Percentiles rank a stretch among this genome's conserved stretches.
These are phyloP conservation scores for Folsomia candida DNA, from an alignment of 2,888 invertebrate genomes.

Conservation along the genomic window DNA sequence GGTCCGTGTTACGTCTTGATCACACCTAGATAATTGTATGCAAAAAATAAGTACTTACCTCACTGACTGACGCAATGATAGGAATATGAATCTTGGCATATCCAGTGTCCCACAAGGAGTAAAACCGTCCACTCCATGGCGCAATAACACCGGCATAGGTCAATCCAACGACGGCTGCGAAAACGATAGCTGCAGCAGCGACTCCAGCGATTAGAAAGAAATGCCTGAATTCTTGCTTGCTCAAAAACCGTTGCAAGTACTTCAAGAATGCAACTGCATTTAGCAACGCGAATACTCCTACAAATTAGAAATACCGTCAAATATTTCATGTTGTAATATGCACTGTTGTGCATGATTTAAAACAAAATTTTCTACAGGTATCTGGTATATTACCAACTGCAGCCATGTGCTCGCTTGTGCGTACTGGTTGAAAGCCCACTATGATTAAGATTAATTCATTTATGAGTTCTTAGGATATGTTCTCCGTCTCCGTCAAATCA, in stretches of 20 bases:
- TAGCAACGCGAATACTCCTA: slow-evolving; percentile 90
- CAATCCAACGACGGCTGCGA: slow-evolving; percentile 78
- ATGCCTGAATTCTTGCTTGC: slow-evolving; percentile 85
- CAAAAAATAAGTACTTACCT: slow-evolving; percentile 3
- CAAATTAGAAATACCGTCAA: slow-evolving; percentile 51
- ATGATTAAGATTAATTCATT: too few relatives aligned
- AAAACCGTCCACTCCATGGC: slow-evolving; percentile 93
- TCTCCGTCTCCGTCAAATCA: too few relatives aligned
- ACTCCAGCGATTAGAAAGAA: slow-evolving; percentile 77
- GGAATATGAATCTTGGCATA: slow-evolving; percentile 95
- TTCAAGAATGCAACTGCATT: slow-evolving; percentile 83
- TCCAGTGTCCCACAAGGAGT: slow-evolving; percentile 98
- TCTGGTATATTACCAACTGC: slow-evolving; percentile 69
- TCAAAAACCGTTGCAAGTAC: slow-evolving; percentile 81
- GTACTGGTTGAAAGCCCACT: slow-evolving; percentile 97
- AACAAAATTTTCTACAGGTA: too few relatives aligned
- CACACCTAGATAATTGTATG: not conserved
- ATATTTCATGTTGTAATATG: not conserved
- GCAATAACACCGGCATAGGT: slow-evolving; percentile 94
- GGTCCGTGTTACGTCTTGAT: not conserved
- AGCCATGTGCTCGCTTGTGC: slow-evolving; percentile 99
- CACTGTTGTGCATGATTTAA: slow-evolving; percentile 6
- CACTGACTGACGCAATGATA: slow-evolving; percentile 96
- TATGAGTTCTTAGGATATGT: too few relatives aligned
- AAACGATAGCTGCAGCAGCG: slow-evolving; percentile 73